Evolutionary conservation across 35 echinoderm and acorn worm genomes (phyloP), one percentile per base, ranked within the genome.

Genomic region (Amphiura filiformis): DNA sequence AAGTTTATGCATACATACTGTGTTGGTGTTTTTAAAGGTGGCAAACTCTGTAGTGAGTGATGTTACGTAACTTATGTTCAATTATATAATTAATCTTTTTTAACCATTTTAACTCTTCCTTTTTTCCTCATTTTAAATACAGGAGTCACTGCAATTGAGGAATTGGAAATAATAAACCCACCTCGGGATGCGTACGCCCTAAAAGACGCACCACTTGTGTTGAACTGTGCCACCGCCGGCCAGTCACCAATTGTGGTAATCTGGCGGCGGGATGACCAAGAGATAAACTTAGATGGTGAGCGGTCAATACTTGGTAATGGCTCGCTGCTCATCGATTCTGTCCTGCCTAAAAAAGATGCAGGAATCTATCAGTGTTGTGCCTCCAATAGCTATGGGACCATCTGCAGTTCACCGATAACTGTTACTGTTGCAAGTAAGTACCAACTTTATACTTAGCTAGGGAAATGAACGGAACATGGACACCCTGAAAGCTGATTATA

Each of bases 141-240:
- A 47, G 41, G 41, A 47, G 41, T 47, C 41, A 17, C 41, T 17
- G 4, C 41, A 47, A 47, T 47, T 47, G 41, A 47, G 17, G 41
- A 47, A 47, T 47, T 47, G 17, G 41, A 70, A 15, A 18, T 70
- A 70, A n/a, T 30, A 70, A 18, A 11, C 28, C 61, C 61, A 70
- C 61, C 61, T 70, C 61, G 61, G 61, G 61, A 70, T 70, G 61
- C 61, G 61, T 70, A 70, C 28, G 61, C 61, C 61, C 61, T 70
- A 70, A 70, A 70, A 70, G 61, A 70, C 61, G 61, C 61, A 70
- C 61, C 61, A 23, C 61, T 70, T n/a, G 1, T 70, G 61, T 70
- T 70, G 61, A 23, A 70, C 61, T 70, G 61, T n/a, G 61, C 17
- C 61, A 70, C 61, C 61, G 7, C 61, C 61, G 61, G 61, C 61